A percentile compares a stretch with the other conserved stretches of the same genome.
Evolutionary conservation across 2,888 invertebrate genomes (phyloP).

Genomic region (Catocala fraxini): DNA sequence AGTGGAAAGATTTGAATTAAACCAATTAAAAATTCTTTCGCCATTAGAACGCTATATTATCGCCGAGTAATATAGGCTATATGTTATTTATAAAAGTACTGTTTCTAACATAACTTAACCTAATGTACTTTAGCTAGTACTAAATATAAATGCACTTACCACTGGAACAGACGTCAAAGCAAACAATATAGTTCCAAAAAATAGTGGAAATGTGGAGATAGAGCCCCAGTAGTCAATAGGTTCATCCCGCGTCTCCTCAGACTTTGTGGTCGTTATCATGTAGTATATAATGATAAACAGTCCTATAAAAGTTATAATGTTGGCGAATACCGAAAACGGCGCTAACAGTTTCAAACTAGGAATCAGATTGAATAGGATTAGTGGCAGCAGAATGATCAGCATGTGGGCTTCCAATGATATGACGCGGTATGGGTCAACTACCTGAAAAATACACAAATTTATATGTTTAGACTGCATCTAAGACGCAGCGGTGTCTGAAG

Average conservation of each 20-base stretch:
- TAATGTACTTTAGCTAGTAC: no score
- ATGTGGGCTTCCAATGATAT: conserved; percentile 88
- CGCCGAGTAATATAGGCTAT: no score
- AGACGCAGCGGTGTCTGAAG: no score
- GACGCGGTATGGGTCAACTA: conserved; percentile 50
- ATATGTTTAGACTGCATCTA: no score
- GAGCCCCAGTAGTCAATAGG: conserved; percentile 78
- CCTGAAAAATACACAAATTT: no score
- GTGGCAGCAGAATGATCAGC: conserved; percentile 90
- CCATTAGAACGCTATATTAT: no score
- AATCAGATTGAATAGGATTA: conserved; percentile 91
- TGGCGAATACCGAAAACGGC: conserved; percentile 94
- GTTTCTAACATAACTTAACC: no score
- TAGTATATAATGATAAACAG: conserved; percentile 92
- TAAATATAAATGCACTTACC: conserved; percentile 80
- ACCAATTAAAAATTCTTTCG: no score
- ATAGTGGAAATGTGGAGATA: conserved; percentile 66
- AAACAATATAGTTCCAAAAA: conserved; percentile 95
- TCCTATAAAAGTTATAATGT: conserved; percentile 92
- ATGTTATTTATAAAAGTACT: no score
- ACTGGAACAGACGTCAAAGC: conserved; percentile 95
- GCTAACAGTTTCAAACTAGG: conserved; percentile 93
- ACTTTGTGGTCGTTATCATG: conserved; percentile 76
- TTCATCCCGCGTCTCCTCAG: no score
- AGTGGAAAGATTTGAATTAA: no score